Evolutionary conservation across 2,797 vertebrate species (phyloP).

Genomic region (Thripadectes ignobilis): DNA sequence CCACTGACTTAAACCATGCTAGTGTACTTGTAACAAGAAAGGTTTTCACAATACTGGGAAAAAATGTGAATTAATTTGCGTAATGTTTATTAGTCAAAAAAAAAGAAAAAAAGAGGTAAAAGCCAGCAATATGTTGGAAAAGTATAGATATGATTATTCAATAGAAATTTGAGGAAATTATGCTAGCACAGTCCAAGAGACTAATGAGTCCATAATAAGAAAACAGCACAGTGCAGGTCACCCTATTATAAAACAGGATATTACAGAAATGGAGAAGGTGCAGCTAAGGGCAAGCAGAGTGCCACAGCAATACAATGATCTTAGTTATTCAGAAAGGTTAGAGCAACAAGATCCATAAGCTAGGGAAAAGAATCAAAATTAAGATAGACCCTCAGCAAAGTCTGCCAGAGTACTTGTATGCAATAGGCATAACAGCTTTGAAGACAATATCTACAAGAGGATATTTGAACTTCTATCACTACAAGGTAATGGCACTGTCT

Average conservation of each 20-base stretch:
- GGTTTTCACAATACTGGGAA: not conserved
- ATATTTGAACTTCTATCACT: conserved; percentile 6
- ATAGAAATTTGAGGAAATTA: conserved; percentile 66
- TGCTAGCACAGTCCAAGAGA: conserved; percentile 22
- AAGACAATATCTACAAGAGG: conserved; percentile 5
- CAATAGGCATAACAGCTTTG: not conserved
- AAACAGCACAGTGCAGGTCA: conserved; percentile 19
- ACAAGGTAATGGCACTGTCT: not conserved
- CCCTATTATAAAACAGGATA: conserved; percentile 65
- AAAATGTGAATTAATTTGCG: conserved; percentile 25
- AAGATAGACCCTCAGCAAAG: not conserved
- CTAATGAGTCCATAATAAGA: conserved; percentile 59
- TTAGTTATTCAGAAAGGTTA: conserved; percentile 38
- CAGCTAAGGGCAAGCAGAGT: conserved; percentile 39
- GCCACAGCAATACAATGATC: conserved; percentile 25
- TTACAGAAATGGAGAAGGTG: conserved; percentile 59
- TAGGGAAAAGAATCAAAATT: conserved; percentile 29
- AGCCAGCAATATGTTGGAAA: conserved; percentile 46
- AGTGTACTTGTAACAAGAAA: not conserved
- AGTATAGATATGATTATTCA: conserved; percentile 51
- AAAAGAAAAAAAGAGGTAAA: not conserved
- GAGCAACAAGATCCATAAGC: conserved; percentile 39
- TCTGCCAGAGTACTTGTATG: not conserved
- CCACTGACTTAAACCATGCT: not conserved
- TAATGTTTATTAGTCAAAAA: conserved; percentile 35